Evolutionary conservation across 2,888 invertebrate genomes (phyloP).

Genomic region (Polyommatus icarus): DNA sequence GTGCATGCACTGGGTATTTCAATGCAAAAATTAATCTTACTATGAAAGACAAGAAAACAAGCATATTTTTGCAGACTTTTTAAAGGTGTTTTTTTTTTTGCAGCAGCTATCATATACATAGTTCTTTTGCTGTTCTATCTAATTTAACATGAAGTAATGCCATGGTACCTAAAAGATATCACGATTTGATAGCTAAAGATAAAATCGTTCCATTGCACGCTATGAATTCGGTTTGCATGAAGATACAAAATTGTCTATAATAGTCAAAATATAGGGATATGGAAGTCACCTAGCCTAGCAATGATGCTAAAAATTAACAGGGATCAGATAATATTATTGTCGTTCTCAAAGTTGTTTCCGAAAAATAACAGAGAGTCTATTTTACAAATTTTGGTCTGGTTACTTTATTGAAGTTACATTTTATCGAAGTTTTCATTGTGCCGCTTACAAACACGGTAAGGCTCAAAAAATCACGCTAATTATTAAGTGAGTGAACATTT

Average conservation of each 20-base stretch:
- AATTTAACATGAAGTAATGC: neutral
- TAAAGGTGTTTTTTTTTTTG: too few species aligned
- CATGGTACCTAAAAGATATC: neutral
- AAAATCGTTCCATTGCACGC: neutral
- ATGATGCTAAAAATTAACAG: constrained; percentile 23
- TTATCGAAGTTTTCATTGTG: neutral
- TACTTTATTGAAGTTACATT: constrained; percentile 13
- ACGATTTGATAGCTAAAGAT: neutral
- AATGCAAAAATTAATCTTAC: neutral
- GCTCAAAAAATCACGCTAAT: neutral
- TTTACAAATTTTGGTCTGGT: constrained; percentile 21
- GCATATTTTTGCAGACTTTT: too few species aligned
- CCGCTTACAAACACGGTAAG: neutral
- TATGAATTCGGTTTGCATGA: neutral
- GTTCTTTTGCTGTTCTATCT: too few species aligned
- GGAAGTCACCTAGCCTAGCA: constrained; percentile 25
- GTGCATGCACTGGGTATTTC: neutral
- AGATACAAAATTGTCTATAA: constrained; percentile 13
- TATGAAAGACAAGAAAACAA: neutral
- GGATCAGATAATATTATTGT: constrained; percentile 29
- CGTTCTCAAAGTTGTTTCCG: constrained; percentile 25
- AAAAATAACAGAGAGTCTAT: constrained; percentile 18
- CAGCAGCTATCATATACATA: too few species aligned
- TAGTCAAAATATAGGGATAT: constrained; percentile 18
- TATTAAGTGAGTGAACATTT: neutral